These are phyloP conservation scores for Sporophila hypoxantha DNA, from an alignment of 2,113 vertebrate species.

Conservation along the genomic window DNA sequence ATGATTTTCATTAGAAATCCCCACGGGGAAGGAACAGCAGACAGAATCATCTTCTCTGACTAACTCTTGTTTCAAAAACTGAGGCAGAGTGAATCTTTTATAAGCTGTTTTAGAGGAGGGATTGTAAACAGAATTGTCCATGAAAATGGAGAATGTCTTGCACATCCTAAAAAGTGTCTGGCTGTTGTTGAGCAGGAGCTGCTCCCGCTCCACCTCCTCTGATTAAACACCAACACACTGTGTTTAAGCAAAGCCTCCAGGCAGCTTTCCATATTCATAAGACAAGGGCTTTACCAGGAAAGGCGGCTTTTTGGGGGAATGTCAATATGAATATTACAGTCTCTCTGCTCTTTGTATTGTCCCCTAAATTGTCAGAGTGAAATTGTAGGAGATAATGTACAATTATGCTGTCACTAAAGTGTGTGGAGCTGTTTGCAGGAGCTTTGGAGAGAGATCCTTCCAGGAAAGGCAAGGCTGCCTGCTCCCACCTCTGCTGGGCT, in stretches of 20 bases:
- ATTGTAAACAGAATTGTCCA: constrained; percentile 24
- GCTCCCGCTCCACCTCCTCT: neutral
- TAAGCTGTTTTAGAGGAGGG: neutral
- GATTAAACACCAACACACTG: neutral
- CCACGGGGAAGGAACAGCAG: neutral
- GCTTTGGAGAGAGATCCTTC: neutral
- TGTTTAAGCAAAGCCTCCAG: constrained; percentile 8
- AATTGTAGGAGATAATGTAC: constrained; percentile 3
- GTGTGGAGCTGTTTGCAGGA: neutral
- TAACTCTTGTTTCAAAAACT: neutral
- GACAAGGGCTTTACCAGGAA: neutral
- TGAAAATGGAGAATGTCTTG: constrained; percentile 6
- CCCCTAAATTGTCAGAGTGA: neutral
- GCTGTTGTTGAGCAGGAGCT: neutral
- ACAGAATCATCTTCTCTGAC: neutral
- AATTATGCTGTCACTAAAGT: constrained; percentile 13
- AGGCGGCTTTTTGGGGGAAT: constrained; percentile 13
- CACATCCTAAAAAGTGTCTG: neutral
- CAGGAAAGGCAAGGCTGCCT: accelerated
- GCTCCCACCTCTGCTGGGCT: neutral
- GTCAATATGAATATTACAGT: constrained; percentile 27
- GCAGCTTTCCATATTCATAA: constrained; percentile 44
- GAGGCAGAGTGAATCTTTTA: constrained; percentile 28
- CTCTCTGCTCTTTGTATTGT: constrained; percentile 16
- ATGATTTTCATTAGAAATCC: constrained; percentile 12